phyloP scores from a whole-genome alignment of 2,797 vertebrate species.

The Forpus xanthops region DNA sequence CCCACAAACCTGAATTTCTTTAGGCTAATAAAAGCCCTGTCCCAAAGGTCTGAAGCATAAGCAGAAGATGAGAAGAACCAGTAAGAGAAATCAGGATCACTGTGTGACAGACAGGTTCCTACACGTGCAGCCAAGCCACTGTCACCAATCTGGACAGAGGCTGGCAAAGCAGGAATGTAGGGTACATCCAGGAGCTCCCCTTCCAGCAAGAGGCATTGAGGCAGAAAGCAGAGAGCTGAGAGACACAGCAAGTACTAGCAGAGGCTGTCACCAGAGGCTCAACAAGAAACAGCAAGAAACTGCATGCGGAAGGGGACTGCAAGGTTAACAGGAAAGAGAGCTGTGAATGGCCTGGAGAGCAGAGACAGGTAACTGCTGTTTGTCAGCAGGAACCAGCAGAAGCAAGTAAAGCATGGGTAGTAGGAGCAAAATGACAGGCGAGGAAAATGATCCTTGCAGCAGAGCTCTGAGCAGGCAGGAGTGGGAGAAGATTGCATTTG shows the following conservation, averaged over 20 bases:
- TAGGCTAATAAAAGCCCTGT: background rate
- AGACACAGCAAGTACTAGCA: background rate
- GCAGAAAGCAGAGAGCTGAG: background rate
- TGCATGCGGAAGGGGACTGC: background rate
- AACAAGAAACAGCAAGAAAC: conserved; percentile 8
- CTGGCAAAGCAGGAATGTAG: background rate
- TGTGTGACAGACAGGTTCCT: background rate
- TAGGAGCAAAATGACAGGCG: conserved; percentile 29
- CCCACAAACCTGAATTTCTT: background rate
- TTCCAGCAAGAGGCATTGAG: background rate
- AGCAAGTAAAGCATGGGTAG: conserved; percentile 52
- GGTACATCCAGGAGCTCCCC: background rate
- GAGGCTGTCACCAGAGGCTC: background rate
- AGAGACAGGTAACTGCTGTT: conserved; percentile 59
- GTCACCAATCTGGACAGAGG: background rate
- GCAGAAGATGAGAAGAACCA: background rate
- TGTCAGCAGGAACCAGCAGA: conserved; percentile 53
- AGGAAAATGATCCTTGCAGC: conserved; percentile 53
- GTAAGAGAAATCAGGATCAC: background rate
- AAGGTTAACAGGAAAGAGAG: conserved; percentile 41
- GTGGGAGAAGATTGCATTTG: conserved; percentile 61
- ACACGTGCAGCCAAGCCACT: accelerated
- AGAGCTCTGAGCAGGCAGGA: conserved; percentile 45
- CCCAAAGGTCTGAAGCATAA: background rate
- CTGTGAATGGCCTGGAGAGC: conserved; percentile 36